These are phyloP conservation scores for Cyrtorhinus lividipennis DNA, from an alignment of 1,140 invertebrate genomes.

Conservation along the genomic window DNA sequence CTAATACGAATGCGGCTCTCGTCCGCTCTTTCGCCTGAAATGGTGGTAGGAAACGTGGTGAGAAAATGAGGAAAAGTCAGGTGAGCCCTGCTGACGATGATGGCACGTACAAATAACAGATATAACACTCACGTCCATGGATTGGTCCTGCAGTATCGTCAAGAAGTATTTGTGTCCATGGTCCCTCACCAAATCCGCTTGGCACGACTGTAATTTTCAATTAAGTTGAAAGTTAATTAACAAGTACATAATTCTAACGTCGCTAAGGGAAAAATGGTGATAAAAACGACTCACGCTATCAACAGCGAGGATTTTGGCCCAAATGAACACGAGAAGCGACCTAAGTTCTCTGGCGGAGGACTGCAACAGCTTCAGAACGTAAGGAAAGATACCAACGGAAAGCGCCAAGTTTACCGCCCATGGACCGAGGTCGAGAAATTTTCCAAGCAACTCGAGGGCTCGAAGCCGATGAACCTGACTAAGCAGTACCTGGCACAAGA, in stretches of 20 bases:
- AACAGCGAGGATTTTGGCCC: constrained; percentile 97
- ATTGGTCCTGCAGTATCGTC: constrained; percentile 68
- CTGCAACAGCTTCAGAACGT: constrained; percentile 90
- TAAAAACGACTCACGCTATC: constrained; percentile 70
- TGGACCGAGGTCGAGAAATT: constrained; percentile 88
- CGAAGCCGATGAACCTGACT: constrained; percentile 92
- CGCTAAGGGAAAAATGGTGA: too few species aligned
- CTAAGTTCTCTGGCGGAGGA: constrained; percentile 82
- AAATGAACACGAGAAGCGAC: constrained; percentile 90
- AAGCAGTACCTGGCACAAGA: constrained; percentile 55
- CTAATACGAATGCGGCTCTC: constrained; percentile 79
- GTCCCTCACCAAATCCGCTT: constrained; percentile 89
- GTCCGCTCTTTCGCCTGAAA: constrained; percentile 68
- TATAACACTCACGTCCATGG: constrained; percentile 59
- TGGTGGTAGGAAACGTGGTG: too few species aligned
- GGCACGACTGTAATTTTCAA: constrained; percentile 87
- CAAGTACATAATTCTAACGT: background rate
- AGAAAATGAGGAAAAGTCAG: background rate
- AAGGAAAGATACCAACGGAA: constrained; percentile 96
- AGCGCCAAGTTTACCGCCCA: constrained; percentile 95
- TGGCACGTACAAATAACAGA: too few species aligned
- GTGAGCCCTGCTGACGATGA: too few species aligned
- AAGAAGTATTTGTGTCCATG: constrained; percentile 92
- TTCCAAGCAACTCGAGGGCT: constrained; percentile 85
- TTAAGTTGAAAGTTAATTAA: constrained; percentile 27